Evolutionary conservation across 2,113 vertebrate genomes (phyloP).

Genomic region (Diphyllodes magnificus): DNA sequence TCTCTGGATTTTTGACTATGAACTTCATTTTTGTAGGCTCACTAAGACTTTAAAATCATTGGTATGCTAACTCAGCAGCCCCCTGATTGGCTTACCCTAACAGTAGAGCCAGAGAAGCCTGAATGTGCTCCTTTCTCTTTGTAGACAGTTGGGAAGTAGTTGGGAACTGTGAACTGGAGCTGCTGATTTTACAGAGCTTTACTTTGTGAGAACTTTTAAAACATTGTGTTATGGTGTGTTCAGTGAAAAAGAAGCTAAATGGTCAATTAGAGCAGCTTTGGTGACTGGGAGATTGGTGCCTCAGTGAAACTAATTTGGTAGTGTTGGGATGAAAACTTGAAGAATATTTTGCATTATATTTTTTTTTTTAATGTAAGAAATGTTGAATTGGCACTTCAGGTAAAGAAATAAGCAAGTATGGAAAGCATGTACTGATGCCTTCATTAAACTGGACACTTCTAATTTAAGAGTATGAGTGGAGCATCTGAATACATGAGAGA

Average conservation of each 20-base stretch:
- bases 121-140: background rate
- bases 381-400: background rate
- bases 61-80: background rate
- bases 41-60: background rate
- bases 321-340: background rate
- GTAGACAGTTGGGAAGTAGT: background rate
- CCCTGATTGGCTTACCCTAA: background rate
- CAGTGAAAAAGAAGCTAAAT: background rate
- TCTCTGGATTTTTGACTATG: background rate
- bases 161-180: background rate
- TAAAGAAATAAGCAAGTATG: background rate
- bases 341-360: background rate
- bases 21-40: background rate
- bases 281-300: background rate
- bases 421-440: background rate
- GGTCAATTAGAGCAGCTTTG: background rate
- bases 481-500: background rate
- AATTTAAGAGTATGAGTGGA: background rate
- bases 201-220: background rate
- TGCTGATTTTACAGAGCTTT: background rate
- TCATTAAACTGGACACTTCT: constrained; percentile 7
- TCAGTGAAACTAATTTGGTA: background rate
- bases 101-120: background rate
- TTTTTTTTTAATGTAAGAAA: background rate
- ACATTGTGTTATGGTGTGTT: background rate